Evolutionary conservation across 1,140 invertebrate species (phyloP).

Genomic region (Paraescarpia echinospica): DNA sequence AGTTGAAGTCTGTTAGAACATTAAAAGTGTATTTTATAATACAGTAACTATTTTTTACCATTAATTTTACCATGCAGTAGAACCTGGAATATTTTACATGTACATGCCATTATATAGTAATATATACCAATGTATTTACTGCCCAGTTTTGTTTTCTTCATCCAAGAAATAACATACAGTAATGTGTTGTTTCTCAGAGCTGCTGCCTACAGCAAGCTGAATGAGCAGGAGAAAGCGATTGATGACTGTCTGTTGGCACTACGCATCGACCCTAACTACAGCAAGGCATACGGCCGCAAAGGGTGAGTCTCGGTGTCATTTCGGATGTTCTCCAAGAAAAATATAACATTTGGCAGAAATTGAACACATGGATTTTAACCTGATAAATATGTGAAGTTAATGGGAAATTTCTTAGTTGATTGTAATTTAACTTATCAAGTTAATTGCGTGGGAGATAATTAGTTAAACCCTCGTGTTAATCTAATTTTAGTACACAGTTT

Average conservation of each 20-base stretch:
- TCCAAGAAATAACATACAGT: background rate
- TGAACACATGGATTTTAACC: too few relatives aligned
- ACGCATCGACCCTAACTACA: constrained; percentile 29
- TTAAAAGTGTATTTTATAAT: too few relatives aligned
- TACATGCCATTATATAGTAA: too few relatives aligned
- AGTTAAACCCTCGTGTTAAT: background rate
- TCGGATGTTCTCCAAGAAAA: background rate
- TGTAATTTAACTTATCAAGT: too few relatives aligned
- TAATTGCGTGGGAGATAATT: too few relatives aligned
- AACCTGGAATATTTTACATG: too few relatives aligned
- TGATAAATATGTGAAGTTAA: too few relatives aligned
- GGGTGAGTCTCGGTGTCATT: constrained; percentile 17
- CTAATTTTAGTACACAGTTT: background rate
- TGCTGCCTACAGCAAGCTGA: constrained; percentile 29
- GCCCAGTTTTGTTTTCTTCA: background rate
- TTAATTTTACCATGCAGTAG: too few relatives aligned
- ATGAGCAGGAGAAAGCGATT: constrained; percentile 23
- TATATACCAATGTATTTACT: too few relatives aligned
- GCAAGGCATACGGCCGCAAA: constrained; percentile 30
- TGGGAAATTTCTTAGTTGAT: too few relatives aligned
- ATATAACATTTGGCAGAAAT: background rate
- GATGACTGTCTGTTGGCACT: constrained; percentile 28
- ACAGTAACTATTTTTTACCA: too few relatives aligned
- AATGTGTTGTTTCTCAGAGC: constrained; percentile 17
- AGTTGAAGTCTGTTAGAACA: too few relatives aligned